A percentile compares a stretch with the other conserved stretches of the same genome.
phyloP scores from a whole-genome alignment of 2,888 invertebrate genomes.

The Cantharis rufa region DNA sequence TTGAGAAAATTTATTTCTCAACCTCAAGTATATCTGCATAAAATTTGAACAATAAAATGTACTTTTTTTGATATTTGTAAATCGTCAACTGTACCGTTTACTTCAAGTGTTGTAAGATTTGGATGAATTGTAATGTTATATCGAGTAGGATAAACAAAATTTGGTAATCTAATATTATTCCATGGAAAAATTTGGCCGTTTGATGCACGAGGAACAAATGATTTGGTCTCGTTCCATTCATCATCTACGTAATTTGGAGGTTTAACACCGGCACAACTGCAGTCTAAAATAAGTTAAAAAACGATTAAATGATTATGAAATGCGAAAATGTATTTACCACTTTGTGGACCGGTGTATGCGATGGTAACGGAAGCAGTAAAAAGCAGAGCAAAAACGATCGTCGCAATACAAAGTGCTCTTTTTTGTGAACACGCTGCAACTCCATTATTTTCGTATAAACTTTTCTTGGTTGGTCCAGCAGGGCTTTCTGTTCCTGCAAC shows the following conservation, averaged over 20 bases:
- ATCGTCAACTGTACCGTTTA: constrained; percentile 68
- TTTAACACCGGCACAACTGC: constrained; percentile 71
- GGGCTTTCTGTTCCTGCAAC: constrained; percentile 66
- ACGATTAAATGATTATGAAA: not conserved
- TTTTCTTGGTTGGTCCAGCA: constrained; percentile 66
- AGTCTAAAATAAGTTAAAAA: constrained; percentile 59
- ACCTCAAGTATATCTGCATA: too few species aligned
- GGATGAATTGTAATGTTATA: constrained; percentile 92
- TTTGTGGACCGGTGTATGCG: constrained; percentile 87
- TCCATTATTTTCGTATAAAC: constrained; percentile 73
- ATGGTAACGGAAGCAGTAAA: constrained; percentile 84
- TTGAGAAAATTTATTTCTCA: too few species aligned
- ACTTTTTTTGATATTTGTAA: too few species aligned
- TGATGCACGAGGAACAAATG: constrained; percentile 70
- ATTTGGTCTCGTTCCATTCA: constrained; percentile 65
- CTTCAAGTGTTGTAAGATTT: constrained; percentile 85
- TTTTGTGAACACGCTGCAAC: constrained; percentile 88
- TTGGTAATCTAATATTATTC: constrained; percentile 77
- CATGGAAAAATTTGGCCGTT: constrained; percentile 79
- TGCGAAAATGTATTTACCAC: constrained; percentile 61
- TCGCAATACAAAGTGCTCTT: constrained; percentile 80
- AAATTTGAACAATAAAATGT: too few species aligned
- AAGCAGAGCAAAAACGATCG: constrained; percentile 77
- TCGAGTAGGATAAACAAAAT: constrained; percentile 76
- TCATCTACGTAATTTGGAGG: constrained; percentile 65